phyloP scores from a whole-genome alignment of 2,888 invertebrate genomes.

The Blastobasis adustella region DNA sequence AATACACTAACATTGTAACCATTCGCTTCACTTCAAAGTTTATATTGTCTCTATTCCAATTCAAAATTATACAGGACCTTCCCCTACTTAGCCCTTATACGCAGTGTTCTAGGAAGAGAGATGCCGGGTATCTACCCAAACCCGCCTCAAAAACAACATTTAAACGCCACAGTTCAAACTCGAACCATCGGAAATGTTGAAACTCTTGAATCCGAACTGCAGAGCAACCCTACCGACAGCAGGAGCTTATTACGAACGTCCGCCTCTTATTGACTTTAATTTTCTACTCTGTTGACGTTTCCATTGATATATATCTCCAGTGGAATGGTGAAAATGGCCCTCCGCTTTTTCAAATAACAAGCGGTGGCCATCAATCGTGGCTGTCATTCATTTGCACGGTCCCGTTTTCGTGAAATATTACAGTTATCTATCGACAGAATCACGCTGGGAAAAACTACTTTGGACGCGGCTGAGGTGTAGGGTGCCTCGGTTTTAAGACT shows the following conservation, averaged over 20 bases:
- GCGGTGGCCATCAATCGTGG: conserved; percentile 61
- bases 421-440: conserved; percentile 61
- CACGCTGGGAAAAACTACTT: conserved; percentile 61
- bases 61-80: too few species aligned
- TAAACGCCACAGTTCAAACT: too few species aligned
- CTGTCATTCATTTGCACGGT: conserved; percentile 66
- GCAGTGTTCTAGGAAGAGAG: too few species aligned
- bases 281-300: conserved; percentile 70
- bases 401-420: conserved; percentile 60
- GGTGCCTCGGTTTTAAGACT: conserved; percentile 7
- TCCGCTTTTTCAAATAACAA: conserved; percentile 73
- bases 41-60: too few species aligned
- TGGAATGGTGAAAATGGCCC: conserved; percentile 60
- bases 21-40: too few species aligned
- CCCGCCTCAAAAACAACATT: too few species aligned
- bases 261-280: conserved; percentile 68
- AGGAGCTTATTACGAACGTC: conserved; percentile 52
- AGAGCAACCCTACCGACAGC: conserved; percentile 15
- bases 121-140: too few species aligned
- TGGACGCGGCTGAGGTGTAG: conserved; percentile 19
- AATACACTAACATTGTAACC: too few species aligned
- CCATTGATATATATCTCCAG: conserved; percentile 65
- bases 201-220: too few species aligned
- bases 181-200: too few species aligned
- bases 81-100: too few species aligned